phyloP scores from a whole-genome alignment of 1,140 invertebrate genomes.

The Lordiphosa collinella region DNA sequence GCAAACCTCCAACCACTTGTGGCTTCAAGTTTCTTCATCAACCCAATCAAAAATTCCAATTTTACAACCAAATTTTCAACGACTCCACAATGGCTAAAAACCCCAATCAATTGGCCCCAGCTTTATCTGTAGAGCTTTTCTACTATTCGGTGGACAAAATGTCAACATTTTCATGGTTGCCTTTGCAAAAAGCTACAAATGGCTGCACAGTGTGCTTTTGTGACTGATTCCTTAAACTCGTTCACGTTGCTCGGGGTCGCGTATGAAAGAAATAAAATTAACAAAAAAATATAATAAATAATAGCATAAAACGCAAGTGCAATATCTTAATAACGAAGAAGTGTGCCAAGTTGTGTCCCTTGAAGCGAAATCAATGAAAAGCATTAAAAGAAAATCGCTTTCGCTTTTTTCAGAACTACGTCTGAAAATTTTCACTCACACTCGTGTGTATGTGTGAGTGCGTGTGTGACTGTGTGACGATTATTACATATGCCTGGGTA shows the following conservation, averaged over 20 bases:
- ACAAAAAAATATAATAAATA: constrained; percentile 22
- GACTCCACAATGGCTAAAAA: constrained; percentile 37
- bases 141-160: constrained; percentile 9
- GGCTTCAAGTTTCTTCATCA: constrained; percentile 4
- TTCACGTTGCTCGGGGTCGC: constrained; percentile 64
- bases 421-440: constrained; percentile 55
- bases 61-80: constrained; percentile 19
- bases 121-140: constrained; percentile 19
- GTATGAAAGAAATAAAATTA: constrained; percentile 42
- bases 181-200: constrained; percentile 53
- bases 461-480: constrained; percentile 7
- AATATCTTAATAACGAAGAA: constrained; percentile 3
- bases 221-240: constrained; percentile 71
- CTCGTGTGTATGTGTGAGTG: constrained; percentile 18
- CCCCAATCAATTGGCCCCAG: constrained; percentile 10
- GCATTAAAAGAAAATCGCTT: constrained; percentile 23
- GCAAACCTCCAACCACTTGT: constrained; percentile 4
- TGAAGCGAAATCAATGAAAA: not conserved
- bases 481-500: constrained; percentile 73
- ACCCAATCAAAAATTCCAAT: constrained; percentile 4
- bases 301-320: constrained; percentile 12
- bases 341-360: not conserved
- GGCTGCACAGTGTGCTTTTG: constrained; percentile 73
- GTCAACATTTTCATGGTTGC: constrained; percentile 54
- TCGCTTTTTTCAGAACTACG: constrained; percentile 51